These are phyloP conservation scores for Dilophus febrilis DNA, from an alignment of 2,888 invertebrate genomes.

Conservation along the genomic window DNA sequence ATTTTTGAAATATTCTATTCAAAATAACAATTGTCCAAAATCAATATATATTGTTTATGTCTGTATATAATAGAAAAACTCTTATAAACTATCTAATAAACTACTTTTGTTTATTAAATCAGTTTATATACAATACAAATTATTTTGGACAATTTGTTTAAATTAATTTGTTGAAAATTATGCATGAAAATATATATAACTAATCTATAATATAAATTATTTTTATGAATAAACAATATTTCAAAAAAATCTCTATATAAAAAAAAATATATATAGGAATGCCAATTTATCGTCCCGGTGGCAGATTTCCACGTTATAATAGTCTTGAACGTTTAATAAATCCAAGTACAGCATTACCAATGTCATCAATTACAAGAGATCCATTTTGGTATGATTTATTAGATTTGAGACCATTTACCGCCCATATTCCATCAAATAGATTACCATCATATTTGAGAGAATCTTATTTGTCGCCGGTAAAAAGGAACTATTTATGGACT, in stretches of 20 bases:
- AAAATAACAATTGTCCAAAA: too few relatives aligned
- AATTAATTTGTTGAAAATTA: too few relatives aligned
- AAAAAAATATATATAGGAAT: conserved; percentile 38
- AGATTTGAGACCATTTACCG: conserved; percentile 57
- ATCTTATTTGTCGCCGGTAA: conserved; percentile 80
- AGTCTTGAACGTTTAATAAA: conserved; percentile 51
- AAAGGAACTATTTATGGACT: conserved; percentile 81
- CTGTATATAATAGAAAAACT: too few relatives aligned
- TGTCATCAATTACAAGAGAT: conserved; percentile 67
- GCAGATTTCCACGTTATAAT: conserved; percentile 37
- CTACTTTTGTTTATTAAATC: too few relatives aligned
- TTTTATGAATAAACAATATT: too few relatives aligned
- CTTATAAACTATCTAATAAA: too few relatives aligned
- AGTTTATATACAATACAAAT: too few relatives aligned
- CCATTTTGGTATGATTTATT: conserved; percentile 83
- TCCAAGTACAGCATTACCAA: conserved; percentile 59
- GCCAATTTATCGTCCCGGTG: conserved; percentile 49
- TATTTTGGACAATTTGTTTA: too few relatives aligned
- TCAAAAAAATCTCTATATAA: not conserved
- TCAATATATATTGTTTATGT: too few relatives aligned
- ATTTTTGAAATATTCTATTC: too few relatives aligned
- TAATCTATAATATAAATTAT: too few relatives aligned
- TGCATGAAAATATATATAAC: too few relatives aligned
- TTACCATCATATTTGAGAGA: conserved; percentile 61
- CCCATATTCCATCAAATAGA: conserved; percentile 45